A percentile compares a stretch with the other conserved stretches of the same genome.
Conservation (phyloP, 2,888 invertebrate species). For the Epirrita christyi region DNA sequence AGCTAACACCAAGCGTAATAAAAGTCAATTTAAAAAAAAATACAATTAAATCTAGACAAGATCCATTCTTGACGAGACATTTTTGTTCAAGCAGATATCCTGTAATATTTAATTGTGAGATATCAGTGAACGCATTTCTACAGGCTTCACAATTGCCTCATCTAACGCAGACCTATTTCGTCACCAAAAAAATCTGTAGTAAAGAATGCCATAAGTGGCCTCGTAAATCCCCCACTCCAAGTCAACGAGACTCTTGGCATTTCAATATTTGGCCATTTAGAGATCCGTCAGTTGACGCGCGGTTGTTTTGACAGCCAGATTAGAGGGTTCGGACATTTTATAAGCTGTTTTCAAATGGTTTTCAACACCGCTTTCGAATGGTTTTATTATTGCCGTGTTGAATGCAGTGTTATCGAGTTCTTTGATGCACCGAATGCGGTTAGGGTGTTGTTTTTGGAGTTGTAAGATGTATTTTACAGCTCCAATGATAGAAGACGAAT, state of each 20-base stretch:
- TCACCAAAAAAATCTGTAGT: background rate
- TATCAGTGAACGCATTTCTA: too few relatives aligned
- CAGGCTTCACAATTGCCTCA: too few relatives aligned
- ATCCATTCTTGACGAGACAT: too few relatives aligned
- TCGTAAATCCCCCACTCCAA: slow-evolving; percentile 8
- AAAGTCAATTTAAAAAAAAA: too few relatives aligned
- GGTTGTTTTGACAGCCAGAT: slow-evolving; percentile 40
- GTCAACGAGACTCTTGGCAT: slow-evolving; percentile 10
- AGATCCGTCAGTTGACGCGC: slow-evolving; percentile 24
- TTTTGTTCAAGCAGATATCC: too few relatives aligned
- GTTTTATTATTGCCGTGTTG: background rate
- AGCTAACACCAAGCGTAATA: too few relatives aligned
- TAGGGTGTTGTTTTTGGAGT: background rate
- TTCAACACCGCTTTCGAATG: background rate
- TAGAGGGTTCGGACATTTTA: slow-evolving; percentile 2
- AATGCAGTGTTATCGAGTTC: background rate
- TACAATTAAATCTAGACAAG: too few relatives aligned
- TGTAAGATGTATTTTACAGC: too few relatives aligned
- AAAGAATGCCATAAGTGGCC: slow-evolving; percentile 9
- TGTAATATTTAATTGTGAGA: too few relatives aligned
- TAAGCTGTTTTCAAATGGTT: background rate
- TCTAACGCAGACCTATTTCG: background rate
- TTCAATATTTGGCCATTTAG: slow-evolving; percentile 5
- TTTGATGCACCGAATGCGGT: background rate
- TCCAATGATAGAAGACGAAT: too few relatives aligned